phyloP scores from a whole-genome alignment of 2,888 invertebrate species.

The Drosophila paramelanica region DNA sequence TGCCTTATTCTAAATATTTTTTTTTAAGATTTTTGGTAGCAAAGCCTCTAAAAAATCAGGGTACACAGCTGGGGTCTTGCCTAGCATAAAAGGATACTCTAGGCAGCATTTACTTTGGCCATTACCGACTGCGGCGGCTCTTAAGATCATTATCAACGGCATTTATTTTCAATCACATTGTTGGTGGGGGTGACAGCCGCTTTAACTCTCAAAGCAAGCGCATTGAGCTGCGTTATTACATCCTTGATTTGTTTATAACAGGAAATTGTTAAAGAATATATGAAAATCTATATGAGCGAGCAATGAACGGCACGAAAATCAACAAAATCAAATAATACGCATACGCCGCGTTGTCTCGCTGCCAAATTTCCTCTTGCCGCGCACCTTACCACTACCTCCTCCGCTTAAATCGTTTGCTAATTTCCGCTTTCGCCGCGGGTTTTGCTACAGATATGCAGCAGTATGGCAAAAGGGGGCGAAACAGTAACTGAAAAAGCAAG shows the following conservation, averaged over 20 bases:
- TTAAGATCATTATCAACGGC: constrained; percentile 75
- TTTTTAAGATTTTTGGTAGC: constrained; percentile 51
- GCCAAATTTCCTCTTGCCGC: constrained; percentile 5
- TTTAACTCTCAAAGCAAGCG: constrained; percentile 26
- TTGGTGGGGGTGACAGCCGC: constrained; percentile 8
- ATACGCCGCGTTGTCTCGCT: constrained; percentile 51
- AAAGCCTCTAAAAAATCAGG: constrained; percentile 46
- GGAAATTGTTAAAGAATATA: constrained; percentile 76
- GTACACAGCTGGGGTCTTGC: constrained; percentile 31
- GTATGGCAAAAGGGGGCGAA: constrained; percentile 14
- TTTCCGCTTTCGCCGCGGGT: constrained; percentile 68
- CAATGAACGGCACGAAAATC: constrained; percentile 5
- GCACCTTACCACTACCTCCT: neutral
- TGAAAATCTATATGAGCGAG: constrained; percentile 7
- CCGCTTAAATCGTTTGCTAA: constrained; percentile 77
- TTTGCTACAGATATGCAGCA: constrained; percentile 45
- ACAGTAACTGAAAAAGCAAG: constrained; percentile 45
- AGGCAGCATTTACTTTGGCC: constrained; percentile 39
- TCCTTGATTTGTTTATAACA: constrained; percentile 79
- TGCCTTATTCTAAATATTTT: constrained; percentile 40
- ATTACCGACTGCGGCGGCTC: constrained; percentile 61
- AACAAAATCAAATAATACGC: constrained; percentile 68
- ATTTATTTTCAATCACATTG: constrained; percentile 66
- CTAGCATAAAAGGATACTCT: constrained; percentile 23
- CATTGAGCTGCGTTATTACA: constrained; percentile 82